Evolutionary conservation across 2,888 invertebrate species (phyloP).

Genomic region (Corbicula japonica): DNA sequence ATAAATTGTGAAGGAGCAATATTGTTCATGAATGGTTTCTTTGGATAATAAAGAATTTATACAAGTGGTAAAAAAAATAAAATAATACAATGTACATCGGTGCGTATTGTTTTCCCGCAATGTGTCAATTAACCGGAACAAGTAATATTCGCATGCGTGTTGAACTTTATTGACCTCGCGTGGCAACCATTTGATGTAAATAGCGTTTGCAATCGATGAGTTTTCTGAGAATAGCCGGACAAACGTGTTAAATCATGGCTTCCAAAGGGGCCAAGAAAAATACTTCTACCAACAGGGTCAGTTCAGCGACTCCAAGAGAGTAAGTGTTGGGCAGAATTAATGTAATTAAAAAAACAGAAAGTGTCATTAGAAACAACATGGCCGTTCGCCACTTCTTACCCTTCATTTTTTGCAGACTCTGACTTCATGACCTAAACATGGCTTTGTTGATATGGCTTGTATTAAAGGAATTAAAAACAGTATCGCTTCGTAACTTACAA

Average conservation of each 20-base stretch:
- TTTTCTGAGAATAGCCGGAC: not conserved
- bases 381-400: constrained; percentile 52
- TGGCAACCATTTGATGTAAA: constrained; percentile 66
- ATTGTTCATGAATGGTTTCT: not conserved
- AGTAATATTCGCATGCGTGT: constrained; percentile 57
- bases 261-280: constrained; percentile 80
- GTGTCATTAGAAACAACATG: constrained; percentile 82
- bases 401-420: not conserved
- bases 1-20: not conserved
- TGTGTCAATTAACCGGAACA: constrained; percentile 49
- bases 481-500: too few species aligned
- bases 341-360: constrained; percentile 12
- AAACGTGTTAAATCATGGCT: constrained; percentile 69
- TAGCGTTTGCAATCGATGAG: constrained; percentile 22
- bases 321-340: constrained; percentile 67
- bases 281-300: constrained; percentile 76
- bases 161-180: constrained; percentile 63
- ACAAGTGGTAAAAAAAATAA: not conserved
- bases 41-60: not conserved
- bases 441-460: too few species aligned
- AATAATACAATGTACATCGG: too few species aligned
- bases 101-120: constrained; percentile 51
- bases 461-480: too few species aligned
- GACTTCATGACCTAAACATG: too few species aligned
- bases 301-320: constrained; percentile 81